A percentile compares a stretch with the other conserved stretches of the same genome.
These are phyloP conservation scores for Orthosia gracilis DNA, from an alignment of 2,888 invertebrate species.

Conservation along the genomic window DNA sequence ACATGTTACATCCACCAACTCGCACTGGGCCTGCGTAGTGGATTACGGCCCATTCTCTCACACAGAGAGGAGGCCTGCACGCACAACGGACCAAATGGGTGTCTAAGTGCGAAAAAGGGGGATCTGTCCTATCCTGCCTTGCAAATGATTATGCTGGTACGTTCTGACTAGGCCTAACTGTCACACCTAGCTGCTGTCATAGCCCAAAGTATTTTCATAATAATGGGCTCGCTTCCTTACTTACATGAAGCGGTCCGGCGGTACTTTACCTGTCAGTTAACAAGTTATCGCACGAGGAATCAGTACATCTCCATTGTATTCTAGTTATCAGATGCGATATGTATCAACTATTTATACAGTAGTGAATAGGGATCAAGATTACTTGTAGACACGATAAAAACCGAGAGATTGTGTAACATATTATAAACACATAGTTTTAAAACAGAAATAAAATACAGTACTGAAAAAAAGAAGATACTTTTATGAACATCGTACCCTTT, in stretches of 20 bases:
- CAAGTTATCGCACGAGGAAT: constrained; percentile 39
- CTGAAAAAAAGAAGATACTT: too few species aligned
- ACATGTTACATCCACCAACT: too few species aligned
- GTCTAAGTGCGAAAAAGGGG: too few species aligned
- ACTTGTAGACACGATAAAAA: constrained; percentile 15
- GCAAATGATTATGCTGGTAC: too few species aligned
- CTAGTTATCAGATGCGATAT: constrained; percentile 36
- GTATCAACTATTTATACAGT: constrained; percentile 27
- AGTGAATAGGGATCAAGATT: constrained; percentile 23
- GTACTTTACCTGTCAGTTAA: constrained; percentile 36
- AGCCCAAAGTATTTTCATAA: neutral
- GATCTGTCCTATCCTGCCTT: too few species aligned
- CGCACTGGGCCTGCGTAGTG: too few species aligned
- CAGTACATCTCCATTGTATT: constrained; percentile 40
- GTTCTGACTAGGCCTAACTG: too few species aligned
- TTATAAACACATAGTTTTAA: neutral
- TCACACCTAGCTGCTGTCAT: too few species aligned
- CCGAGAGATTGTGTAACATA: neutral
- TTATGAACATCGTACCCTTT: too few species aligned
- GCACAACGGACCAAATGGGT: too few species aligned
- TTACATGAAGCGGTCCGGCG: constrained; percentile 4
- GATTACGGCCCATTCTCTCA: too few species aligned
- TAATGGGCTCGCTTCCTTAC: neutral
- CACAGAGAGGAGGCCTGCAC: too few species aligned
- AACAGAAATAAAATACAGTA: neutral